Evolutionary conservation across 2,113 vertebrate species (phyloP).

Genomic region (Pampusana beccarii): DNA sequence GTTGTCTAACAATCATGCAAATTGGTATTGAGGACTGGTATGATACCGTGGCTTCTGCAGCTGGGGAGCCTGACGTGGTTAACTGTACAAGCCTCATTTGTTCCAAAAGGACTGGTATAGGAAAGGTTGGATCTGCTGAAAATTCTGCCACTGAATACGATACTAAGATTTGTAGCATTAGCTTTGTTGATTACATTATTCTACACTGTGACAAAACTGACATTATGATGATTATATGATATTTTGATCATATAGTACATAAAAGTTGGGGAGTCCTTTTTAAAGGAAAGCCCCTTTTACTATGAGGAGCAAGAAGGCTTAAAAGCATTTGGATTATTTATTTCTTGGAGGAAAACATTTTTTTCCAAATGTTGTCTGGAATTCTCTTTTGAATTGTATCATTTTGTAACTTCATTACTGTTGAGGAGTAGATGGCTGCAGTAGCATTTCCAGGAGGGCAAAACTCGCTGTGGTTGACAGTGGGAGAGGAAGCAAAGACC

Average conservation of each 20-base stretch:
- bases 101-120: not conserved
- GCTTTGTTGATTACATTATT: not conserved
- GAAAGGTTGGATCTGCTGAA: not conserved
- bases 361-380: not conserved
- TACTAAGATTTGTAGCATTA: not conserved
- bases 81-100: not conserved
- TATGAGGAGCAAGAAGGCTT: not conserved
- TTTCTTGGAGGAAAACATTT: not conserved
- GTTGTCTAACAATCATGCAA: not conserved
- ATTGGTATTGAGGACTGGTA: not conserved
- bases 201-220: not conserved
- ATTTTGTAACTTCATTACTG: not conserved
- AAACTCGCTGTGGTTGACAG: not conserved
- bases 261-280: not conserved
- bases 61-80: not conserved
- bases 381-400: not conserved
- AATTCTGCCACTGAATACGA: not conserved
- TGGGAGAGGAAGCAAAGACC: not conserved
- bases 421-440: not conserved
- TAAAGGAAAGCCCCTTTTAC: not conserved
- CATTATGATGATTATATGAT: not conserved
- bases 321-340: not conserved
- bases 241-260: not conserved
- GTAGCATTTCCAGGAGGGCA: not conserved
- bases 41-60: not conserved